Evolutionary conservation across 2,888 invertebrate species (phyloP).

Genomic region (Chrysina gloriosa): DNA sequence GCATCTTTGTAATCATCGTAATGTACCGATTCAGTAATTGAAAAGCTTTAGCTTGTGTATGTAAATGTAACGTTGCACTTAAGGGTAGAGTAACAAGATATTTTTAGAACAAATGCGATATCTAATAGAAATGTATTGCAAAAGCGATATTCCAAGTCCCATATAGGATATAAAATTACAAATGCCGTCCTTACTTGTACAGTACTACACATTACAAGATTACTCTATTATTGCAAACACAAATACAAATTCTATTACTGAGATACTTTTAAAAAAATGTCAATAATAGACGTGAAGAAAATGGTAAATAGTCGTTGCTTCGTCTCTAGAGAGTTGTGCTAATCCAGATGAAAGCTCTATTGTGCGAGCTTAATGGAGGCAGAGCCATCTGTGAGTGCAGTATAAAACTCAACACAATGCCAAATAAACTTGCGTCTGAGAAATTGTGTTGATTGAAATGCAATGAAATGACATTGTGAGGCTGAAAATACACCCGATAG

Average conservation of each 20-base stretch:
- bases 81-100: too few relatives aligned
- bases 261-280: slow-evolving; percentile 29
- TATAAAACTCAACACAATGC: slow-evolving; percentile 55
- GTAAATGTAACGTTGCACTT: slow-evolving; percentile 33
- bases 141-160: too few relatives aligned
- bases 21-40: slow-evolving; percentile 44
- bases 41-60: slow-evolving; percentile 35
- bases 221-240: neutral
- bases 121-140: too few relatives aligned
- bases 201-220: neutral
- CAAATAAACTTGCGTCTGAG: slow-evolving; percentile 57
- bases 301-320: slow-evolving; percentile 53
- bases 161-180: too few relatives aligned
- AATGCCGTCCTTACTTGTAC: too few relatives aligned
- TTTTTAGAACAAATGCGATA: too few relatives aligned
- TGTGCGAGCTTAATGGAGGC: slow-evolving; percentile 60
- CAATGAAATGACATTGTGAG: slow-evolving; percentile 50
- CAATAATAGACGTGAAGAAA: slow-evolving; percentile 45
- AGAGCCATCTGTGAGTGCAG: slow-evolving; percentile 58
- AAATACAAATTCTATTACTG: neutral
- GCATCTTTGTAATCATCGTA: slow-evolving; percentile 52
- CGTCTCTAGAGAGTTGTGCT: slow-evolving; percentile 61
- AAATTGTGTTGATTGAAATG: slow-evolving; percentile 63
- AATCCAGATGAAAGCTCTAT: slow-evolving; percentile 63
- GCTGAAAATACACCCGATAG: slow-evolving; percentile 48